Base-by-base conservation (phyloP, 2,888 invertebrate species). In the Stenodema calcarata region DNA sequence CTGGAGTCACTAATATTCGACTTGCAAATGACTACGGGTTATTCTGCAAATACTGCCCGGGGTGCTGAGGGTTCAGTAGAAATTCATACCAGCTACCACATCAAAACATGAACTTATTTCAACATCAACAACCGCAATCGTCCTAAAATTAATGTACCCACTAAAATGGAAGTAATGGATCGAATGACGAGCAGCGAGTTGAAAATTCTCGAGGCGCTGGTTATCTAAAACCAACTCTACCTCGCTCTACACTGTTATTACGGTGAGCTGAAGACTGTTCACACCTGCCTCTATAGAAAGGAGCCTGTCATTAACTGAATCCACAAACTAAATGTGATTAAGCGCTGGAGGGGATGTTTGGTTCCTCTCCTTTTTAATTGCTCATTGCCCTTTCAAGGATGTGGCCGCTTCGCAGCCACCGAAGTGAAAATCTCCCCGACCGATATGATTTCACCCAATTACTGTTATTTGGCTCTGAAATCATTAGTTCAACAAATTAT, bases 291-390 rank as follows among this genome's bases (percentile, higher is more conserved):
- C 6, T 75, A 35, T 75, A 35, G 18, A 30, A 75, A 35, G 35
- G 41, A 75, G 28, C 75, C 75, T 35, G 35, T 75, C 75, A 75
- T 75, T 75, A 75, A 41, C 41, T 75, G 75, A 75, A 75, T 75
- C 75, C 75, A 75, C 75, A 75, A 75, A 75, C 41, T 75, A 35
- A 75, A 75, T 75, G n/a, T 75, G 75, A 75, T 75, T 75, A 75
- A 28, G 75, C 18, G 9, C 30, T 18, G 7, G 75, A 18, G 28
- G 27, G 69, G 18, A 69, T 1, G 28, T 23, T 2, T 12, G 69
- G 69, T 23, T 23, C 23, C 28, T 69, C 69, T 69, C 27, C 11
- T 28, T 69, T 69, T 27, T 27, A 27, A 27, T 28, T 69, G 69
- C 69, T 23, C 28, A 6, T 3, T 69, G 28, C 28, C 27, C n/a